These are phyloP conservation scores for Tenthredo notha DNA, from an alignment of 2,888 invertebrate genomes.

Conservation along the genomic window DNA sequence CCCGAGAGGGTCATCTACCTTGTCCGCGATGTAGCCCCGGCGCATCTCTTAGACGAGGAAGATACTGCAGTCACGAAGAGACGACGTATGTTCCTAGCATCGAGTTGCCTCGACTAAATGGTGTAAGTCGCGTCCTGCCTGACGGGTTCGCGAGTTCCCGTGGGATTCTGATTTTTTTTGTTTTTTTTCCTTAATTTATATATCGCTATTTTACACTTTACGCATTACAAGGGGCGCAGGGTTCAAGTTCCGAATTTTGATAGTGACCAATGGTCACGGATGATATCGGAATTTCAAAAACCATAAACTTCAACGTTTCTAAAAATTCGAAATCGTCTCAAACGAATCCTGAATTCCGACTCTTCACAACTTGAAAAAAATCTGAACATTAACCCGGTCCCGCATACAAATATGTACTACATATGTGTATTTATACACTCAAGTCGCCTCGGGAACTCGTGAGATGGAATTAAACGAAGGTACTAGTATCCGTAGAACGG, in stretches of 20 bases:
- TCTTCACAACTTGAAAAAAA: too few species aligned
- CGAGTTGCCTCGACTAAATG: constrained; percentile 77
- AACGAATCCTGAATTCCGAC: too few species aligned
- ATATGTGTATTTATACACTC: neutral
- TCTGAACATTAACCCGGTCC: too few species aligned
- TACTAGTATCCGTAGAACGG: neutral
- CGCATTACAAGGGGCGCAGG: too few species aligned
- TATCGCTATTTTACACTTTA: neutral
- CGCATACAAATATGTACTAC: neutral
- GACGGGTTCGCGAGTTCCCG: constrained; percentile 61
- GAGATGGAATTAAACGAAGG: constrained; percentile 2
- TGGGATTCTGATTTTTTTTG: neutral
- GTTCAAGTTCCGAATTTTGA: too few species aligned
- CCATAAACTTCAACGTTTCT: too few species aligned
- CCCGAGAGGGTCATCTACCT: constrained; percentile 62
- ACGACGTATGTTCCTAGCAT: constrained; percentile 77
- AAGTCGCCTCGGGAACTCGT: constrained; percentile 19
- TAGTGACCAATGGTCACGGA: too few species aligned
- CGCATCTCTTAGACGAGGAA: constrained; percentile 70
- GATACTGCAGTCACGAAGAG: constrained; percentile 74
- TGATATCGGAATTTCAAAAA: too few species aligned
- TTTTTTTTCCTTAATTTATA: neutral
- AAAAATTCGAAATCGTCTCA: too few species aligned
- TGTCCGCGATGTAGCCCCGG: constrained; percentile 75
- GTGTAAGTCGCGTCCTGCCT: constrained; percentile 76